A percentile compares a stretch with the other conserved stretches of the same genome.
Evolutionary conservation across 2,113 vertebrate species (phyloP).

Genomic region (Chunga burmeisteri): DNA sequence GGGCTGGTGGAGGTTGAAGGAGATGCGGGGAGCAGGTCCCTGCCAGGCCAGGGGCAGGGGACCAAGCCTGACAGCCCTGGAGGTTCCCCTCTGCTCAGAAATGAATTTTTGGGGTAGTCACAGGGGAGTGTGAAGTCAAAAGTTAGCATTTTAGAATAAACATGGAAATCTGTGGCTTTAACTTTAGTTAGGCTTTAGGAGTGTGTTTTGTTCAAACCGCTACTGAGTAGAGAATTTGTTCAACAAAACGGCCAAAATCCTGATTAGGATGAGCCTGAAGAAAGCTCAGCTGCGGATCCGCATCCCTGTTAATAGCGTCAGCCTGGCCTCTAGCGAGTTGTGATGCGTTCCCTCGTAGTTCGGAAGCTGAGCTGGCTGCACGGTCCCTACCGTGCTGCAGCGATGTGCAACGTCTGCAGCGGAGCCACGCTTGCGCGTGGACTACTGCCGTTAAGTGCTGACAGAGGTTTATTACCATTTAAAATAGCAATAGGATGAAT

Average conservation of each 20-base stretch:
- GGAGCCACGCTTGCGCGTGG: background rate
- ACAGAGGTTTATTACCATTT: background rate
- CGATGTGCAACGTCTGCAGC: rapidly evolving
- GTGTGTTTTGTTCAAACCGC: background rate
- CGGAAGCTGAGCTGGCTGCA: background rate
- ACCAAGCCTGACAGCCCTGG: background rate
- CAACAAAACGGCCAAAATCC: background rate
- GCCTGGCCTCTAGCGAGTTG: background rate
- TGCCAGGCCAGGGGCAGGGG: background rate
- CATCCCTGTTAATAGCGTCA: background rate
- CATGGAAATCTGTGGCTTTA: background rate
- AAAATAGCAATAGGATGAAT: background rate
- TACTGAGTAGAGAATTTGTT: background rate
- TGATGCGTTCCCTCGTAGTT: background rate
- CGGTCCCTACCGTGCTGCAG: rapidly evolving
- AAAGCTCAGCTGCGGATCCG: background rate
- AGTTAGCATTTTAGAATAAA: background rate
- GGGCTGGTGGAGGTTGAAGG: background rate
- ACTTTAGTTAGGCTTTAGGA: background rate
- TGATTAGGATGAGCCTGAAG: background rate
- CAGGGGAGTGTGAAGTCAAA: background rate
- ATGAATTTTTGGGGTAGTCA: background rate
- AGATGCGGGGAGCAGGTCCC: background rate
- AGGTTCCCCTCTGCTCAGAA: background rate
- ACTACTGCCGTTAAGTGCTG: background rate